These are phyloP conservation scores for Malacosoma neustria DNA, from an alignment of 2,888 invertebrate genomes.

Conservation along the genomic window DNA sequence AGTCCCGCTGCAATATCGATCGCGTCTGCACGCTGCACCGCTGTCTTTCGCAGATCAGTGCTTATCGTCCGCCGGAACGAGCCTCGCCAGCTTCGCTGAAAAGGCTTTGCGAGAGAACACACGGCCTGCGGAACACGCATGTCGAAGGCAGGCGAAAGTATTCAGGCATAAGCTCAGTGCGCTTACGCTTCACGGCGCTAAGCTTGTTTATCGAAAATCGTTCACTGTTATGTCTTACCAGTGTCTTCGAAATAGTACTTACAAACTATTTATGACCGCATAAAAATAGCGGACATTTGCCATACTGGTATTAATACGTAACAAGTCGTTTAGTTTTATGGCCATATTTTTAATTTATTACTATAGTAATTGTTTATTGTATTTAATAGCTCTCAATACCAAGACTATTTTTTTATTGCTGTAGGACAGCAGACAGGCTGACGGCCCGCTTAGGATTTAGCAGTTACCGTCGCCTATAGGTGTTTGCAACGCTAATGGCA, in stretches of 20 bases:
- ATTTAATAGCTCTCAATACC: too few species aligned
- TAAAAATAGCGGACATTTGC: conserved; percentile 19
- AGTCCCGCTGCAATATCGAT: conserved; percentile 64
- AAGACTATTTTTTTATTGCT: too few species aligned
- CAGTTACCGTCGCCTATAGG: too few species aligned
- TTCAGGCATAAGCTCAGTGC: conserved; percentile 30
- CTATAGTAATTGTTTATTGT: too few species aligned
- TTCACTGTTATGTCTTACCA: conserved; percentile 26
- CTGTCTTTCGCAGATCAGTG: conserved; percentile 72
- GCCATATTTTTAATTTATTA: too few species aligned
- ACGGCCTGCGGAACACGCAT: conserved; percentile 29
- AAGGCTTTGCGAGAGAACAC: conserved; percentile 43
- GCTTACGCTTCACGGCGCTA: conserved; percentile 39
- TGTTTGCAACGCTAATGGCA: too few species aligned
- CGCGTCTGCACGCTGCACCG: conserved; percentile 67
- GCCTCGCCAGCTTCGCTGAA: conserved; percentile 34
- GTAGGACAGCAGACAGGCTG: too few species aligned
- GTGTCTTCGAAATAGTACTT: conserved; percentile 20
- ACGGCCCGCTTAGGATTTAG: too few species aligned
- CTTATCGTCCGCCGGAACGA: conserved; percentile 63
- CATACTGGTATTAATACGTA: conserved; percentile 14
- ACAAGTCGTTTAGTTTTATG: conserved; percentile 2
- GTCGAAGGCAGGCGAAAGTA: conserved; percentile 30
- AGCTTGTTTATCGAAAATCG: conserved; percentile 48
- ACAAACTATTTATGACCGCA: conserved; percentile 25